Evolutionary conservation across 2,797 vertebrate genomes (phyloP), one percentile per base, ranked within the genome.

Genomic region (Sibirionetta formosa): DNA sequence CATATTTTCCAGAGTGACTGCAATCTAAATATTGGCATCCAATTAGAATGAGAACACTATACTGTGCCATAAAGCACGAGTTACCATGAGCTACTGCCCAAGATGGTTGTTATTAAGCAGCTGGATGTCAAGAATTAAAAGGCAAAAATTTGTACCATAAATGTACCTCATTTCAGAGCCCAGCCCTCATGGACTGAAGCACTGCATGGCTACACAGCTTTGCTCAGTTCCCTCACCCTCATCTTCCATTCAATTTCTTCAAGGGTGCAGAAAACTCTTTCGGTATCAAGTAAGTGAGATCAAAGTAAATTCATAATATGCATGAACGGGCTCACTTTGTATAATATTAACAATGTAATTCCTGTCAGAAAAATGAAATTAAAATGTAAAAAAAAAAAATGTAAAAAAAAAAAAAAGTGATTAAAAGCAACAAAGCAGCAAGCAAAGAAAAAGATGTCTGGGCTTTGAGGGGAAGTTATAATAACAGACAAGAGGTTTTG

Each of bases 231-330:
- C 26, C 12, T 35, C 38, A 48, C 20, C 17, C 40, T 85, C 14
- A 17, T 92, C 93, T 88, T 94, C 33, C 58, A 80, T 84, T 85
- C 69, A 71, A 20, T 63, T 93, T 86, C 57, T 82, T 82, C 44
- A 78, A 51, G 6, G 13, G 23, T 77, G 93, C 66, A 73, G 79
- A 94, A 95, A 77, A 94, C 17, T 58, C 89, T 76, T 94, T 95
- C 81, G 42, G 35, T 61, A 91, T 54, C 60, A 88, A 95, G 83
- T 73, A 76, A 95, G 90, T 64, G 58, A 90, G 83, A 76, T 66
- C 46, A 93, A 91, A 95, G 87, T 53, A 83, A 88, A 68, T 0
- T 0, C 26, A 57, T 64, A 87, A 86, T 83, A 58, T 40, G 42
- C 31, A 64, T 26, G 36, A 86, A 63, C 40, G 72, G n/a, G 57